Conservation (phyloP, 2,888 invertebrate species). For the Dynastes hyllus region DNA sequence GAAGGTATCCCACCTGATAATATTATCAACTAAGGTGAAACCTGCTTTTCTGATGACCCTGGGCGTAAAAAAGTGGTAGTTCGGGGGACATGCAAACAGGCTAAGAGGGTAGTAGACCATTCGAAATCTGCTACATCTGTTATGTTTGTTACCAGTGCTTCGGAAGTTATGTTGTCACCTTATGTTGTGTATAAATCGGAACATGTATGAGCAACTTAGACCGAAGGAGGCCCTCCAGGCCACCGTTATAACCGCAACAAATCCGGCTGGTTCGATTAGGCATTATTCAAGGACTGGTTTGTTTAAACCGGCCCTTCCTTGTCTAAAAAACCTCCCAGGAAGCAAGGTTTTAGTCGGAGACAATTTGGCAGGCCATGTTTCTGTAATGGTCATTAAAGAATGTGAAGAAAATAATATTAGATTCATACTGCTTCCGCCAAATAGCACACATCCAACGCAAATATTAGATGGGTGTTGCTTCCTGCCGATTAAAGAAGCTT, state of each 20-base stretch:
- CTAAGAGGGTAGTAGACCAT: constrained; percentile 45
- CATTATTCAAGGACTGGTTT: constrained; percentile 57
- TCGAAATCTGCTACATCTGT: constrained; percentile 51
- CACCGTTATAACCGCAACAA: constrained; percentile 6
- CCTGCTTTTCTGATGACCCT: constrained; percentile 62
- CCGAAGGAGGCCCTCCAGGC: constrained; percentile 50
- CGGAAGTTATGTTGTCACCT: constrained; percentile 1
- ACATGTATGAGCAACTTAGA: constrained; percentile 61
- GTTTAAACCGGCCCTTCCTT: constrained; percentile 56
- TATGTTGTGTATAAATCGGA: constrained; percentile 62
- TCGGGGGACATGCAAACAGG: constrained; percentile 29
- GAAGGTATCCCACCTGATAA: constrained; percentile 54
- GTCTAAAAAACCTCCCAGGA: constrained; percentile 57
- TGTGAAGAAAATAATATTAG: neutral
- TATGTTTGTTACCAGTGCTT: constrained; percentile 48
- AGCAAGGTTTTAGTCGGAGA: neutral
- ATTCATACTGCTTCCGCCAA: neutral
- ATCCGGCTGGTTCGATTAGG: constrained; percentile 62
- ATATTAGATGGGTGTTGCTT: neutral
- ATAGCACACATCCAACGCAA: constrained; percentile 1
- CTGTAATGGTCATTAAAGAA: neutral
- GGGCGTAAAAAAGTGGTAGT: constrained; percentile 51
- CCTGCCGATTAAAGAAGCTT: neutral
- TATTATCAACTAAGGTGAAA: constrained; percentile 65
- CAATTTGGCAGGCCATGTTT: neutral